Evolutionary conservation across 2,113 vertebrate species (phyloP), one percentile per base, ranked within the genome.

Genomic region (Lasiurus cinereus): DNA sequence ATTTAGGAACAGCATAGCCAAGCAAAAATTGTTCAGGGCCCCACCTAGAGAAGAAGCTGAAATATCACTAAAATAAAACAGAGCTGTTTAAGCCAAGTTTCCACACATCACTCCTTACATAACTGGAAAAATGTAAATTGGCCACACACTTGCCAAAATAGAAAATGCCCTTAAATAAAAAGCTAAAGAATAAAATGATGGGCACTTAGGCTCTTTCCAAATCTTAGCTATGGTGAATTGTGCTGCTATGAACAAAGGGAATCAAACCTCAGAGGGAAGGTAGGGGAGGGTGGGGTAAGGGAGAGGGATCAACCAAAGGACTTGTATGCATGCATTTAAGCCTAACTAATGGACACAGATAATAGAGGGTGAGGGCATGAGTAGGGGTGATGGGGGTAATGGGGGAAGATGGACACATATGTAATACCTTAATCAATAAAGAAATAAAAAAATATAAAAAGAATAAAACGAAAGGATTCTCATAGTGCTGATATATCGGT

Each of bases 71-170:
- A 96, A 90, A 87, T 46, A 64, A 94, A 89, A 76, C n/a, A 89
- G 43, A 88, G 13, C 24, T 94, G 33, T 95, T 93, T 84, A 87
- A 94, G 83, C 79, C 84, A 87, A 83, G 48, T 93, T 96, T 96
- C 90, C 48, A 96, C 13, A 96, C 15, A 36, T 80, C 94, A 90
- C 59, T 96, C 31, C 31, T 97, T 97, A 95, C 6, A 83, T 95
- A 97, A 96, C 83, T 88, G 48, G 92, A 73, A 95, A 97, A 90
- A 96, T 96, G 79, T 92, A 97, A 94, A 94, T 95, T 94, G 90
- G 66, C 59, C 48, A 69, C 33, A 66, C 10, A 85, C 50, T 27
- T 96, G 80, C 94, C 85, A 94, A 95, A 90, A 88, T 78, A 95
- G 39, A 82, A 52, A 74, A 56, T 80, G 62, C 62, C 82, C 27